Base-by-base conservation (phyloP, 2,888 invertebrate genomes). In the Tetranychus piercei region DNA sequence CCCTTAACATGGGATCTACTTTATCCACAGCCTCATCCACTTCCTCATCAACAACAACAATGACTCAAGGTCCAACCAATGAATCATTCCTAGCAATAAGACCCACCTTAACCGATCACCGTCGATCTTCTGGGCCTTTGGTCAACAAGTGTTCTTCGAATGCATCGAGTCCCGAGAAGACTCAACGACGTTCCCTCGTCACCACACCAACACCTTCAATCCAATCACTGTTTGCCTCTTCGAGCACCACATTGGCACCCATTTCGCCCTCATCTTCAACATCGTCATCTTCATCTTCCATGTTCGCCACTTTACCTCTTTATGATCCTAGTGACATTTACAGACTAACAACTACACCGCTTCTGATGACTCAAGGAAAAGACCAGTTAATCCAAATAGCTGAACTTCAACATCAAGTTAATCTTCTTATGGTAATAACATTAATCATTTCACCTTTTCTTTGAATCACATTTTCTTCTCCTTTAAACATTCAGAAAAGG, bases 311-410 rank as follows among this genome's bases (percentile, higher is more conserved):
- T 44, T 11, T 71, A 34, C 71, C 71, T 44, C n/a, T 65, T 43
- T 64, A 65, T 9, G 73, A 73, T 55, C 73, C 73, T 45, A 64
- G 23, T 64, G 55, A 73, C 55, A 55, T 73, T n/a, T 66, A 71
- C 45, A 72, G 74, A 64, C 73, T 77, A 23, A 75, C 79, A 55
- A 83, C 84, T 75, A 81, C 82, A 69, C 83, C 85, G 18, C 83
- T 84, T 9, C 79, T 86, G 73, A 80, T 85, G 67, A 82, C 83
- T 8, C 81, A 85, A 70, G 85, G 85, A 65, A 83, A 86, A n/a
- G 73, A 73, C 20, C 73, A 73, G 22, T 18, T 73, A 18, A 73
- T 73, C 55, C 73, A 73, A 73, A 73, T 73, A 9, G 73, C 43
- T 73, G 73, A 73, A 55, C 34, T 73, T n/a, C 73, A 73, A 73